Evolutionary conservation across 1,140 invertebrate genomes (phyloP), one percentile per base, ranked within the genome.

Genomic region (Trachelipus rathkii): DNA sequence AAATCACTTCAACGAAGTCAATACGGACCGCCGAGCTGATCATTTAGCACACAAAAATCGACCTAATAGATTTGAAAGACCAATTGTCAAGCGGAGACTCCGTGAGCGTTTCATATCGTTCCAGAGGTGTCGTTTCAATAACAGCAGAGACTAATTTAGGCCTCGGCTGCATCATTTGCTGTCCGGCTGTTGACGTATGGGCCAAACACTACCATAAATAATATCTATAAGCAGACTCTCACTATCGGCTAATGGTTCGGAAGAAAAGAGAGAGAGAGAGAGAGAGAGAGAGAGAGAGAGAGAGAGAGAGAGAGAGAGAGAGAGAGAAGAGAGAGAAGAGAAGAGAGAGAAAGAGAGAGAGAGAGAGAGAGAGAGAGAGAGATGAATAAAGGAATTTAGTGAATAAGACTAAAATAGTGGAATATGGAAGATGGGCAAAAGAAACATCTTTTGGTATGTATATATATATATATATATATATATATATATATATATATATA

Each of bases 271-370:
- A 60, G 50, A 8, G 8, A 60, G 50, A 60, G 50, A 60, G 50
- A 60, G 2, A 60, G 50, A 60, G 50, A 60, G 50, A 60, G 50
- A 60, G 50, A 60, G 50, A 60, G 50, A 60, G 50, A 60, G 11
- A 15, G 11, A 15, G 50, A 60, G 50, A 15, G 11, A 60, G 11
- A 60, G 11, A 60, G 19, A 33, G 33, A 15, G 50, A 60, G 50
- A 60, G 50, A 60, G 50, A 60, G 50, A n/a, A 60, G 50, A 60
- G 50, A 60, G 50, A 60, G 50, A 8, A 60, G 50, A 60, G 50
- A 60, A 60, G 50, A 60, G 50, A 60, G 50, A 60, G 50, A 60
- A 8, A 60, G 50, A 60, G 50, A 60, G 50, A 60, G 50, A 60
- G 50, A 60, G 46, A 60, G 50, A 60, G 50, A 60, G 50, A 60